Base-by-base conservation (phyloP, 2,113 vertebrate species). In the Dolichallabes microphthalmus region DNA sequence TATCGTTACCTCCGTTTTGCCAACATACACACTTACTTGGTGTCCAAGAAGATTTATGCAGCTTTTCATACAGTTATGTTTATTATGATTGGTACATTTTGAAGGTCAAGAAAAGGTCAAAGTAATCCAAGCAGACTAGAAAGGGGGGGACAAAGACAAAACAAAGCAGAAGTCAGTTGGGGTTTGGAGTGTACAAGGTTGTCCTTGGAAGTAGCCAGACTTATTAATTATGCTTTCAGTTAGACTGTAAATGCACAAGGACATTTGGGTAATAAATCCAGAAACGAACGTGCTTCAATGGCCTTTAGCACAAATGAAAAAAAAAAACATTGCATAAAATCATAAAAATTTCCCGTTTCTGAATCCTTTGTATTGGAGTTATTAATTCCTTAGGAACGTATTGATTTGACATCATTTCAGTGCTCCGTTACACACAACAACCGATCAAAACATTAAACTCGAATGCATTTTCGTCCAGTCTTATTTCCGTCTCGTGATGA, bases 211-310 rank as follows among this genome's bases (percentile, higher is more conserved):
- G 77, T 75, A 82, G 50, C 53, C 20, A 60, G 83, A 58, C 60
- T 86, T 83, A 86, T 89, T 87, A 85, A 80, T 86, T 85, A 61
- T 76, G 79, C 77, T 85, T 88, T 85, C 63, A 83, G 66, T 85
- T 85, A 32, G 74, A 83, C 84, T 85, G 35, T 61, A 81, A 55
- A 85, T 55, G 57, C 64, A 83, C 53, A 85, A 86, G 83, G 82
- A 85, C 82, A 35, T 82, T 84, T 74, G n/a, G 57, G 58, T 73
- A 58, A 22, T 13, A 82, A 82, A n/a, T 60, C n/a, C n/a, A 5
- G 50, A 32, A 45, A 30, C 19, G 32, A 25, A 63, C 63, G 53
- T 74, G 12, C 63, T 60, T 61, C 64, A 61, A 15, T 82, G 52
- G 73, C 58, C 79, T 57, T 86, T 82, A 64, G 74, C 60, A 19